phyloP scores from a whole-genome alignment of 1,140 invertebrate genomes.

The Drusus annulatus region DNA sequence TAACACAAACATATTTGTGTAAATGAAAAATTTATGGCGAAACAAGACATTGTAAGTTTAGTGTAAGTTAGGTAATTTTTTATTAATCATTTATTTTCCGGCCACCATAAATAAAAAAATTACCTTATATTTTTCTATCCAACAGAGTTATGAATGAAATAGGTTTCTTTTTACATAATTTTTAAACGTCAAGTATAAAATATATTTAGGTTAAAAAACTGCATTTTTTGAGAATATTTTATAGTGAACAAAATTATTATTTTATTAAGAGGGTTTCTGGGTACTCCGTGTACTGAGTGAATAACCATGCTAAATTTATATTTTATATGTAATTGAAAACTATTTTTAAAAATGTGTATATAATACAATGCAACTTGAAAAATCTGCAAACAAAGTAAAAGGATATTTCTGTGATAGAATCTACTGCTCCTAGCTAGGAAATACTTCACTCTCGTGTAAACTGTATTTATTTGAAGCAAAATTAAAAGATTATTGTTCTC shows the following conservation, averaged over 20 bases:
- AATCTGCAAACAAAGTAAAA: neutral
- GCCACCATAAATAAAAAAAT: too few relatives aligned
- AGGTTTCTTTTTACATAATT: too few relatives aligned
- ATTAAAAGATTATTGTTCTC: conserved; percentile 10
- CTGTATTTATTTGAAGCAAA: conserved; percentile 34
- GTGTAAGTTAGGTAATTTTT: too few relatives aligned
- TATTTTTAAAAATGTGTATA: conserved; percentile 8
- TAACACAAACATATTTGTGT: conserved; percentile 7
- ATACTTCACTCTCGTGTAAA: neutral
- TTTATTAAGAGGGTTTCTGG: neutral
- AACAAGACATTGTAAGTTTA: too few relatives aligned
- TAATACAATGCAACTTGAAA: conserved; percentile 5
- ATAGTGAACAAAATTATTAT: too few relatives aligned
- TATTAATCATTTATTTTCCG: too few relatives aligned
- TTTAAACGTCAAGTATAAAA: too few relatives aligned
- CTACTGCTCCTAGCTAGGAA: neutral
- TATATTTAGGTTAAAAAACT: too few relatives aligned
- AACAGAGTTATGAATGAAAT: too few relatives aligned
- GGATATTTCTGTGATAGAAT: conserved; percentile 31
- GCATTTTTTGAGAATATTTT: too few relatives aligned
- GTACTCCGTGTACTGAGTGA: neutral
- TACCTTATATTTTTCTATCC: too few relatives aligned
- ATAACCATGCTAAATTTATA: neutral
- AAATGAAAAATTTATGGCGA: too few relatives aligned
- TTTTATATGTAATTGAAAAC: neutral